Evolutionary conservation across 1,140 invertebrate genomes (phyloP), one percentile per base, ranked within the genome.

Genomic region (Galleria mellonella): DNA sequence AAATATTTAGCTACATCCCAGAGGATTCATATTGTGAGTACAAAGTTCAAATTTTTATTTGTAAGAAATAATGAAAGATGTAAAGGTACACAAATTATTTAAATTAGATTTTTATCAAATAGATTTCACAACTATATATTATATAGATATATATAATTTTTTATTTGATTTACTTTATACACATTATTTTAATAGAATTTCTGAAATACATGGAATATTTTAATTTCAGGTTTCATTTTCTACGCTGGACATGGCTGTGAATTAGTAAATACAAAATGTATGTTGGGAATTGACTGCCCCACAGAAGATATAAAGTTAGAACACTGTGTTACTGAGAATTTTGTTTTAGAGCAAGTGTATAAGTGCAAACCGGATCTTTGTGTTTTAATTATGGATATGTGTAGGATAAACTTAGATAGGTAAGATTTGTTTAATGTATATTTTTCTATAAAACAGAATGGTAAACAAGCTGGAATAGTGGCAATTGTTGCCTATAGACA

Each of bases 221-320:
- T 12, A 27, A 38, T 83, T 83, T 31, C 60, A 87, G 85, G 70
- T 59, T 72, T 87, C 27, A 68, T 86, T 17, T 86, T 86, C 47
- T 86, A 84, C 55, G 85, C 81, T 12, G 85, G 85, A 7, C 85
- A 87, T 64, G 85, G 85, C 4, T 85, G 78, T 57, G 79, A 87
- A 47, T 30, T 86, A 33, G 74, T 72, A 29, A 84, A 85, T 35
- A 79, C 72, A 15, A 86, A 78, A 54, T 86, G 74, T 43, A 75
- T 86, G 52, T 48, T 86, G 0, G 65, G 79, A 7, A 65, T 73
- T 6, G 74, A 86, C 28, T 83, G 79, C 27, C 83, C 83, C 4
- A 42, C 41, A 8, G 74, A 85, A 39, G 61, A 84, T 32, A 83
- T 83, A 27, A 43, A 52, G 3, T 47, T 68, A 13, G 54, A 69